Percentiles rank a stretch among this genome's conserved stretches.
phyloP scores from a whole-genome alignment of 1,140 invertebrate species.

The Bradysia coprophila region DNA sequence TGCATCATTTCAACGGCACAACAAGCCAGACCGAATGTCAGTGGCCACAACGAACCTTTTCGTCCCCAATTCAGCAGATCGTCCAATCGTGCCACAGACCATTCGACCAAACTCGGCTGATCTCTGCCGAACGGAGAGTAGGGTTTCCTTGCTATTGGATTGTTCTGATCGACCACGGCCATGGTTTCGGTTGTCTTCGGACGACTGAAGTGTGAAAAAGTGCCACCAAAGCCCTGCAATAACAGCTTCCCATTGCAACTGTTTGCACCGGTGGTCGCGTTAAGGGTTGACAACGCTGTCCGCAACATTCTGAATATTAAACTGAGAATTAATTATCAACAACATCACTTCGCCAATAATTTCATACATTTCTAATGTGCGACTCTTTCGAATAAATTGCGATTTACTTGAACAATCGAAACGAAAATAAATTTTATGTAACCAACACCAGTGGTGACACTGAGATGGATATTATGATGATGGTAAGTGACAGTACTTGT shows the following conservation, averaged over 20 bases:
- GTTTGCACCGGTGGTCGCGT: neutral
- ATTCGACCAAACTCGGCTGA: slow-evolving; percentile 44
- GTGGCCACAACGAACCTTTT: slow-evolving; percentile 84
- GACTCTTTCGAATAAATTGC: neutral
- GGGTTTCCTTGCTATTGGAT: slow-evolving; percentile 13
- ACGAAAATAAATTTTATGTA: neutral
- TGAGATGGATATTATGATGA: too few species aligned
- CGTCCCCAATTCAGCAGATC: slow-evolving; percentile 91
- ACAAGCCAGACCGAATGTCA: slow-evolving; percentile 93
- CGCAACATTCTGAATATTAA: neutral
- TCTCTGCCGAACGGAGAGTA: slow-evolving; percentile 21
- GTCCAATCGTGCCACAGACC: slow-evolving; percentile 65
- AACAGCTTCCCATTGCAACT: neutral
- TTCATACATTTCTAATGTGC: neutral
- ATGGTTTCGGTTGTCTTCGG: slow-evolving; percentile 9
- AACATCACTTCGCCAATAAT: neutral
- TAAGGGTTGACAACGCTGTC: neutral
- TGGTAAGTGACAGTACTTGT: too few species aligned
- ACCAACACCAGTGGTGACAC: too few species aligned
- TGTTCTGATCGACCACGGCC: slow-evolving; percentile 13
- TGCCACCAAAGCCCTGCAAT: neutral
- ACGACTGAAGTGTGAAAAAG: neutral
- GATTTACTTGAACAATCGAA: neutral
- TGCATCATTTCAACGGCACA: slow-evolving; percentile 99
- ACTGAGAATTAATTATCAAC: neutral